A percentile compares a stretch with the other conserved stretches of the same genome.
Conservation (phyloP, 2,888 invertebrate genomes). For the Limnephilus marmoratus region DNA sequence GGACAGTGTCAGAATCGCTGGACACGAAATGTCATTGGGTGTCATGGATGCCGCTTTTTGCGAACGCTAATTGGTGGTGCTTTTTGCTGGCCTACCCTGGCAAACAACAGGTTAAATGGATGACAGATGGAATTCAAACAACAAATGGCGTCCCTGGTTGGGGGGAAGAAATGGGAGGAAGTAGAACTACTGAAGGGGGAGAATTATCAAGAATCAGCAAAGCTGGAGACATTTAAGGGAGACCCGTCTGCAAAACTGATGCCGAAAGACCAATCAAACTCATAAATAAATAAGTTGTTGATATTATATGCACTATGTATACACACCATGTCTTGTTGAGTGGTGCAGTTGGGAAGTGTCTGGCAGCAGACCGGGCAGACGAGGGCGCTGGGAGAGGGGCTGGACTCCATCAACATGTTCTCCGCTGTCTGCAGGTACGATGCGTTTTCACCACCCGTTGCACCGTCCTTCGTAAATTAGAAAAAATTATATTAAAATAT, state of each 20-base stretch:
- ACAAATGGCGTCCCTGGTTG: background rate
- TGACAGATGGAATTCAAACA: background rate
- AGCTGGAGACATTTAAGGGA: too few relatives aligned
- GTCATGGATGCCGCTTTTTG: too few relatives aligned
- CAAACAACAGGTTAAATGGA: too few relatives aligned
- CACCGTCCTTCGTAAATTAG: slow-evolving; percentile 71
- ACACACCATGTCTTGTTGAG: slow-evolving; percentile 74
- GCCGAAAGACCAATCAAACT: too few relatives aligned
- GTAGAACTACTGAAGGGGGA: background rate
- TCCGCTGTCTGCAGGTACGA: slow-evolving; percentile 71
- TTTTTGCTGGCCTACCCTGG: too few relatives aligned
- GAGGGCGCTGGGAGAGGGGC: slow-evolving; percentile 70
- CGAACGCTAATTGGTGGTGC: too few relatives aligned
- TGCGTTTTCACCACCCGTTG: slow-evolving; percentile 66
- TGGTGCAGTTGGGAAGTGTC: slow-evolving; percentile 71
- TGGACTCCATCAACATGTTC: slow-evolving; percentile 76
- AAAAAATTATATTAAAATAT: too few relatives aligned
- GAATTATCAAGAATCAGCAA: too few relatives aligned
- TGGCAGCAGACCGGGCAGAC: slow-evolving; percentile 75
- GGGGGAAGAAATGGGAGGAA: background rate
- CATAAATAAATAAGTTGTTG: too few relatives aligned
- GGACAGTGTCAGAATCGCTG: too few relatives aligned
- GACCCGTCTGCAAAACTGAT: too few relatives aligned
- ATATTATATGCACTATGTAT: background rate
- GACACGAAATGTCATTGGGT: too few relatives aligned